phyloP scores from a whole-genome alignment of 2,888 invertebrate species.

The Epinotia demarniana region DNA sequence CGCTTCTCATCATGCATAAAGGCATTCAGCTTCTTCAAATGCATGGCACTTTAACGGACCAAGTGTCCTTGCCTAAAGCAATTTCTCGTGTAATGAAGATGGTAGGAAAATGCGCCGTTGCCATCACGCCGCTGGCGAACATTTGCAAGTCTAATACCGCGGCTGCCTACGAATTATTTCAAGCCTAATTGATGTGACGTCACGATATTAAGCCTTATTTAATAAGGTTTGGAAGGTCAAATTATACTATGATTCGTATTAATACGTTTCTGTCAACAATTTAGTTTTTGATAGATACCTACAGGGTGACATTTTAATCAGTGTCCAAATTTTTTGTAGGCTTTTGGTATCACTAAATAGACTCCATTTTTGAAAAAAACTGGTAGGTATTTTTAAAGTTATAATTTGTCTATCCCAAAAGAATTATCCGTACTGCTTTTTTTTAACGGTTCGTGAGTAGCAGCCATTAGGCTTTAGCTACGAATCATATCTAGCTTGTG shows the following conservation, averaged over 20 bases:
- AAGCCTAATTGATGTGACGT: constrained; percentile 38
- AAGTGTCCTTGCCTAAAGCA: constrained; percentile 36
- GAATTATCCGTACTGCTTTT: too few species aligned
- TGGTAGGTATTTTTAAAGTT: too few species aligned
- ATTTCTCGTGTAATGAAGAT: constrained; percentile 39
- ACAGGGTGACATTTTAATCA: too few species aligned
- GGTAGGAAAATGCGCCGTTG: constrained; percentile 17
- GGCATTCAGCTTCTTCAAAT: constrained; percentile 30
- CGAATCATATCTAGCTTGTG: too few species aligned
- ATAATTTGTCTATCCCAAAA: too few species aligned
- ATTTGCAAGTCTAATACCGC: constrained; percentile 38
- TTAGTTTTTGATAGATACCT: too few species aligned
- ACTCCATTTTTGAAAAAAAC: too few species aligned
- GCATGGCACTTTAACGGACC: constrained; percentile 24
- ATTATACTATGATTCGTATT: background rate
- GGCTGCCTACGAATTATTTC: constrained; percentile 24
- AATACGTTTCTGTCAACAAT: too few species aligned
- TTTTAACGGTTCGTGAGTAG: too few species aligned
- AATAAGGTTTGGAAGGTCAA: background rate
- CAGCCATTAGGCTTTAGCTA: too few species aligned
- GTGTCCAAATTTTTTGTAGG: too few species aligned
- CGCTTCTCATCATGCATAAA: constrained; percentile 31
- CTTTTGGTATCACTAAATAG: too few species aligned
- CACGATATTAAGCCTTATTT: constrained; percentile 7
- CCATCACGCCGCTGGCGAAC: constrained; percentile 9